Evolutionary conservation across 2,888 invertebrate species (phyloP), one percentile per base, ranked within the genome.

Genomic region (Aphidoletes aphidimyza): DNA sequence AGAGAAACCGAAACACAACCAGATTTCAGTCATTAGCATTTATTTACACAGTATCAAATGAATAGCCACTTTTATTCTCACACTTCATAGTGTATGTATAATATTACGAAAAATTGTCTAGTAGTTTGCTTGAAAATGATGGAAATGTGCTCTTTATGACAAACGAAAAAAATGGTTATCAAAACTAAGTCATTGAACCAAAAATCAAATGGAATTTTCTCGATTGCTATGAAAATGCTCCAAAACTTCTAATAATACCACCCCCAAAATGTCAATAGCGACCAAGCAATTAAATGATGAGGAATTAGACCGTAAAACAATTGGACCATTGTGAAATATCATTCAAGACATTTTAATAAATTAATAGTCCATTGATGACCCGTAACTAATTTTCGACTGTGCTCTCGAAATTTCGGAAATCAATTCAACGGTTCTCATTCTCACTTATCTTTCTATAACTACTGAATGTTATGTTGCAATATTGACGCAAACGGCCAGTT

Each of bases 351-450:
- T 54, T 69, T 69, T 69, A 69, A 69, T 69, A 69, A 69, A 69
- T 69, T 69, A 69, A 69, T 69, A 69, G 69, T 69, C 69, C 69
- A 69, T 69, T 69, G n/a, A 69, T 34, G 69, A 69, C 11, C 30
- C 22, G 11, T 69, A 34, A 30, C 34, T 30, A 69, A 69, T 69
- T 30, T 34, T 69, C n/a, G 69, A 14, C 6, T 54, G 22, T 69
- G 14, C 14, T 22, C 9, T 11, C 69, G 30, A 0, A 11, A 11
- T 26, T 69, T 30, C 69, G 42, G 6, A n/a, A n/a, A n/a, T n/a
- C n/a, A n/a, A n/a, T n/a, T n/a, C n/a, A n/a, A n/a, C n/a, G n/a
- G n/a, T n/a, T 54, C 54, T 54, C 54, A 11, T 19, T 17, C 47
- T 47, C 47, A 11, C 22, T 5, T 54, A n/a, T 22, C 22, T 54